Percentiles rank a stretch among this genome's conserved stretches.
Evolutionary conservation across 1,140 invertebrate species (phyloP).

Genomic region (Cepaea nemoralis): DNA sequence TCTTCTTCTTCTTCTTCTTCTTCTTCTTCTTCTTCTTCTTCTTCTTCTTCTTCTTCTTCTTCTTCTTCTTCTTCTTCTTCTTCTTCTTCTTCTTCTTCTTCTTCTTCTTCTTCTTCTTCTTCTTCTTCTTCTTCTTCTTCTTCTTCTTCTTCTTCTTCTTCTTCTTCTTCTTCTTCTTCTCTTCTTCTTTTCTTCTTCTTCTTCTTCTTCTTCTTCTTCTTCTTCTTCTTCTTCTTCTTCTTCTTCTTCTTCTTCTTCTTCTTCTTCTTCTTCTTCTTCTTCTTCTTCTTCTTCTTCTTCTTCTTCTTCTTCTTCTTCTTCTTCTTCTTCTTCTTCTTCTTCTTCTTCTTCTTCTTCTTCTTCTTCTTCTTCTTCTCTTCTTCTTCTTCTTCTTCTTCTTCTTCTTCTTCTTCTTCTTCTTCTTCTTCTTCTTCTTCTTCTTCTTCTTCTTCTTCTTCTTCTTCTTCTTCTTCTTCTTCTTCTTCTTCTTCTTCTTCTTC

Average conservation of each 20-base stretch:
- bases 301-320: neutral
- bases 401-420: neutral
- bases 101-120: neutral
- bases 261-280: neutral
- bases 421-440: neutral
- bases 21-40: neutral
- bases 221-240: neutral
- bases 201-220: neutral
- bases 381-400: neutral
- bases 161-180: too few species aligned
- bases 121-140: neutral
- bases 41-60: conserved; percentile 17
- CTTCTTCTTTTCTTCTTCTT: neutral
- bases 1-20: neutral
- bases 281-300: neutral
- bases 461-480: neutral
- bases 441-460: neutral
- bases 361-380: neutral
- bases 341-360: neutral
- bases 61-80: conserved; percentile 16
- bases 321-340: neutral
- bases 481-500: neutral
- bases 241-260: neutral
- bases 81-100: conserved; percentile 21
- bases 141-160: neutral